phyloP scores from a whole-genome alignment of 2,888 invertebrate genomes.

The Plebejus argus region DNA sequence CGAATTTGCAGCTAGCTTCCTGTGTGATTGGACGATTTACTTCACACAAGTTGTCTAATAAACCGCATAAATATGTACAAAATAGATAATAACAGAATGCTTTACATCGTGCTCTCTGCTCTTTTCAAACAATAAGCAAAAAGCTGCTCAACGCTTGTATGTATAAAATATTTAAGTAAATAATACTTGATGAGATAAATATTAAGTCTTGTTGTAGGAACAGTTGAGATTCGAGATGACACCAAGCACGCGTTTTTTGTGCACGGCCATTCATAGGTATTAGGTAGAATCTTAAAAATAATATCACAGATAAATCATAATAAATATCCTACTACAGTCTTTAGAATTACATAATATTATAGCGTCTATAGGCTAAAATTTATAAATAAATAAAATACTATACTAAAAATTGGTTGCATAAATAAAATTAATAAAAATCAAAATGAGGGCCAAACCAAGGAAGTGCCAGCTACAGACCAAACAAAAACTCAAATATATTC shows the following conservation, averaged over 20 bases:
- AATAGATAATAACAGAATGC: background rate
- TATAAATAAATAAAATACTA: constrained; percentile 38
- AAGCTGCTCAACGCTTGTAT: constrained; percentile 1
- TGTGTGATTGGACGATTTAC: background rate
- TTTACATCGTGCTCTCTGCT: background rate
- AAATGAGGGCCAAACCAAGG: constrained; percentile 78
- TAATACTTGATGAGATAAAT: background rate
- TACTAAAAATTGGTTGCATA: constrained; percentile 42
- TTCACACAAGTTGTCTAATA: background rate
- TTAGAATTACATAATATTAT: constrained; percentile 46
- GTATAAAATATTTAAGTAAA: background rate
- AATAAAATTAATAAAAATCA: constrained; percentile 47
- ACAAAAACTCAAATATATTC: constrained; percentile 56
- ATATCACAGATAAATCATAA: constrained; percentile 74
- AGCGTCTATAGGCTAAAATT: constrained; percentile 47
- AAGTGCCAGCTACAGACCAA: constrained; percentile 78
- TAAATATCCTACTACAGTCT: constrained; percentile 61
- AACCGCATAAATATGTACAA: background rate
- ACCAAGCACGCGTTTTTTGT: constrained; percentile 32
- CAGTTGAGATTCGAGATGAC: constrained; percentile 14
- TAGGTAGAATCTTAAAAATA: constrained; percentile 45
- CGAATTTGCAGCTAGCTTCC: constrained; percentile 7
- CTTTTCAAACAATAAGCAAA: background rate
- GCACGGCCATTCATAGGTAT: background rate
- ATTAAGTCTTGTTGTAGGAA: constrained; percentile 11